A percentile compares a stretch with the other conserved stretches of the same genome.
Evolutionary conservation across 2,797 vertebrate genomes (phyloP).

Genomic region (Knipowitschia caucasica): DNA sequence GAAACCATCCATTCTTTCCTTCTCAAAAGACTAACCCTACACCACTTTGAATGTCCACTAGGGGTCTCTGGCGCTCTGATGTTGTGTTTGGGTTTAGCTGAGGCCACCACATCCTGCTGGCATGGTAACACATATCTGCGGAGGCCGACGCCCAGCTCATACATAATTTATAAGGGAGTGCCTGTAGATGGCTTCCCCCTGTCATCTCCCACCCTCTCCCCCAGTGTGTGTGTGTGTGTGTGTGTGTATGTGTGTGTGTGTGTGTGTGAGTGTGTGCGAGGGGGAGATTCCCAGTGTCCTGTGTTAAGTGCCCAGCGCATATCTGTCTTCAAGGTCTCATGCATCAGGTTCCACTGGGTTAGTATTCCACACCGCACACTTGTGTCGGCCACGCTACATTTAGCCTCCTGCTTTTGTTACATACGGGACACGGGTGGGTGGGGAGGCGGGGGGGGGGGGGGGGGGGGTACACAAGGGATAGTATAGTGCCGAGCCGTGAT

Average conservation of each 20-base stretch:
- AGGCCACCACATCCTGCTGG: conserved; percentile 50
- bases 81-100: conserved; percentile 14
- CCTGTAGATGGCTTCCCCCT: conserved; percentile 57
- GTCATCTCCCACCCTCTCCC: conserved; percentile 41
- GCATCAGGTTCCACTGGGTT: conserved; percentile 49
- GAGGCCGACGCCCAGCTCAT: conserved; percentile 48
- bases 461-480: conserved; percentile 2
- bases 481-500: neutral
- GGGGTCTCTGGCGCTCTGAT: conserved; percentile 58
- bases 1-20: too few relatives aligned
- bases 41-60: conserved; percentile 34
- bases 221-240: neutral
- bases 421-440: conserved; percentile 20
- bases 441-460: conserved; percentile 1
- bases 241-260: neutral
- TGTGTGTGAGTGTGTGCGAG: too few relatives aligned
- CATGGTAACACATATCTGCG: conserved; percentile 52
- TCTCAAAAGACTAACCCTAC: too few relatives aligned
- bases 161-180: conserved; percentile 67
- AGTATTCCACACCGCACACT: conserved; percentile 27
- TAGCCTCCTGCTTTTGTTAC: conserved; percentile 18
- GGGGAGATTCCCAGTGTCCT: conserved; percentile 65
- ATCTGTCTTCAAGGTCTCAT: conserved; percentile 34
- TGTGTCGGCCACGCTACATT: conserved; percentile 16
- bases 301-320: conserved; percentile 35